Conservation (phyloP, 2,888 invertebrate genomes). For the Melanostoma scalare region DNA sequence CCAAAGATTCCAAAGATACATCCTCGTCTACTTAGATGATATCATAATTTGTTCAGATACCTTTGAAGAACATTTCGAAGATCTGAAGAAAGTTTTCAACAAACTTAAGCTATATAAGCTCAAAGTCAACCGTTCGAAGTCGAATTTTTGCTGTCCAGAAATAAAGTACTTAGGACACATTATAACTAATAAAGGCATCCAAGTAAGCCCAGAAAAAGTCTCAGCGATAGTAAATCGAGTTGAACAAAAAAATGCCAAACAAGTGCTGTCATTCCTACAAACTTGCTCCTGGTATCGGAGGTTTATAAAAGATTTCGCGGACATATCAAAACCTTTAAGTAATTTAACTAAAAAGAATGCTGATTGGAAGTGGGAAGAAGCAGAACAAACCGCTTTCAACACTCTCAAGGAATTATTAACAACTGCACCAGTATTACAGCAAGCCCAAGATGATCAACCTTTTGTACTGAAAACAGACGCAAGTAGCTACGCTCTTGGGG, state of each 20-base stretch:
- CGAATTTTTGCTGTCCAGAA: slow-evolving; percentile 45
- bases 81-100: slow-evolving; percentile 41
- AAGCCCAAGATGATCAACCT: slow-evolving; percentile 33
- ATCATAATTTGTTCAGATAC: slow-evolving; percentile 72
- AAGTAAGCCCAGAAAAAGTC: slow-evolving; percentile 62
- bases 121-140: slow-evolving; percentile 74
- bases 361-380: slow-evolving; percentile 1
- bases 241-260: slow-evolving; percentile 69
- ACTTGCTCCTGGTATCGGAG: slow-evolving; percentile 61
- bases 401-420: slow-evolving; percentile 11
- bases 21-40: slow-evolving; percentile 75
- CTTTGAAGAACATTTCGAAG: slow-evolving; percentile 68
- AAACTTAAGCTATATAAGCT: not conserved
- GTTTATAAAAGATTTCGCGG: slow-evolving; percentile 58
- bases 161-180: not conserved
- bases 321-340: slow-evolving; percentile 75
- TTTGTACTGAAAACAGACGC: slow-evolving; percentile 27
- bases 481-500: slow-evolving; percentile 21
- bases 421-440: slow-evolving; percentile 12
- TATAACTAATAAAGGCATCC: too few species aligned
- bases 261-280: slow-evolving; percentile 69
- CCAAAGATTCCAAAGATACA: slow-evolving; percentile 18
- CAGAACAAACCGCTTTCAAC: slow-evolving; percentile 11
- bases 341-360: slow-evolving; percentile 73
- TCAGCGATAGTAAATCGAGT: slow-evolving; percentile 67